Evolutionary conservation across 30 jellyfish, hydroid and myxozoan genomes (phyloP), one percentile per base, ranked within the genome.

Genomic region (Hydra vulgaris): DNA sequence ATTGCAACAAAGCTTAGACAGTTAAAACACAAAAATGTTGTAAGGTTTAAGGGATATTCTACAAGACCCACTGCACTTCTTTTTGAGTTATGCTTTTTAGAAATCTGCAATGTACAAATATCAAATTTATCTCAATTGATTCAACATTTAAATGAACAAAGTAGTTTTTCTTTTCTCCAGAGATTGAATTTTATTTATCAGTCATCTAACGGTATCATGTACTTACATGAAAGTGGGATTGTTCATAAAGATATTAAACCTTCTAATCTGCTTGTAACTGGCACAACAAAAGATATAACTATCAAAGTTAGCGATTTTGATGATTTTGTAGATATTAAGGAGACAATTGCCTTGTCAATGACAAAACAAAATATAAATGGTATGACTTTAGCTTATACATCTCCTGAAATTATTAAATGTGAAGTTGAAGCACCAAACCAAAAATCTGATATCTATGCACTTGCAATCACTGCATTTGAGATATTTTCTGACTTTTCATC

Each of bases 331-430:
- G 54, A 15, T n/a, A 21, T 78, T 20, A 40, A 78, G n/a, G 55
- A 53, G 26, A 78, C 85, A 21, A 61, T 78, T 16, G 53, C 85
- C 23, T 21, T 25, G 23, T 27, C 85, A 5, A 19, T 78, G 80
- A 78, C 85, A 15, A 15, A 21, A 0, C 66, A 78, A 53, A 27
- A 66, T 26, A 40, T 52, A 12, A 54, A 23, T n/a, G 85, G 85
- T 23, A 78, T 78, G 79, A 78, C 85, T 61, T 75, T 78, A 15
- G 79, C 85, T 22, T 78, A 78, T 78, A 52, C 85, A 21, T 76
- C 85, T 20, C 85, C 85, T 52, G 85, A 78, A 52, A 25, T 78
- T 21, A n/a, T 67, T 75, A 20, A 52, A 19, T 21, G 79, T 23
- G 81, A 52, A 21, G 79, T 22, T 21, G 69, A 78, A 78, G 21